These are phyloP conservation scores for Caenorhabditis sp. DNA, from an alignment of 2,888 invertebrate genomes.

Conservation along the genomic window DNA sequence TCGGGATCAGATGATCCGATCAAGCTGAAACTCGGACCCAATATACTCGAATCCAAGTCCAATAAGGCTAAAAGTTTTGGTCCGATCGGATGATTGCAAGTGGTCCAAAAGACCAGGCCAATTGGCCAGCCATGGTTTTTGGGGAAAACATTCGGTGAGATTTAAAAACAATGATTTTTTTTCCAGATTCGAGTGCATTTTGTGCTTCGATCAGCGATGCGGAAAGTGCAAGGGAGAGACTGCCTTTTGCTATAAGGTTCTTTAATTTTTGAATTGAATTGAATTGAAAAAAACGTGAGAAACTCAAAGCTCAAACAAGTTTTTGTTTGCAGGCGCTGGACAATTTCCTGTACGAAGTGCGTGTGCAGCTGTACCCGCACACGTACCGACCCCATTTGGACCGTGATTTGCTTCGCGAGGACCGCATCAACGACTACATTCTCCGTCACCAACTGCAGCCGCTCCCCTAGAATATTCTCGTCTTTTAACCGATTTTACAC, in stretches of 20 bases:
- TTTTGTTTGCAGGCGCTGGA: slow-evolving; percentile 39
- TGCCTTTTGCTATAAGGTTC: slow-evolving; percentile 42
- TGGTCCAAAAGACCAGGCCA: no score
- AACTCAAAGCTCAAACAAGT: not conserved
- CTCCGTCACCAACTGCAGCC: slow-evolving; percentile 34
- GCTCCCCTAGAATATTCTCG: no score
- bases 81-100: no score
- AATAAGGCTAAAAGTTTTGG: no score
- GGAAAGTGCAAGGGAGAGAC: slow-evolving; percentile 51
- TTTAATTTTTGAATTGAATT: no score
- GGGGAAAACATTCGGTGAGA: not conserved
- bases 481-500: no score
- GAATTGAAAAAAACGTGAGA: not conserved
- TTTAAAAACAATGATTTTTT: slow-evolving; percentile 11
- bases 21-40: no score
- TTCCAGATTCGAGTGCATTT: slow-evolving; percentile 56
- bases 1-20: no score
- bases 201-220: slow-evolving; percentile 48
- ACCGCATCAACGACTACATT: slow-evolving; percentile 47
- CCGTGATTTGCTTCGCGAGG: slow-evolving; percentile 52
- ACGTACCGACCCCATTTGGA: slow-evolving; percentile 53
- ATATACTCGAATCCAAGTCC: no score
- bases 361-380: slow-evolving; percentile 39
- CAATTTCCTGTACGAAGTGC: slow-evolving; percentile 55
- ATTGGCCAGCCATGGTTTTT: no score